phyloP scores from a whole-genome alignment of 1,140 invertebrate genomes.

The Lycorma delicatula region DNA sequence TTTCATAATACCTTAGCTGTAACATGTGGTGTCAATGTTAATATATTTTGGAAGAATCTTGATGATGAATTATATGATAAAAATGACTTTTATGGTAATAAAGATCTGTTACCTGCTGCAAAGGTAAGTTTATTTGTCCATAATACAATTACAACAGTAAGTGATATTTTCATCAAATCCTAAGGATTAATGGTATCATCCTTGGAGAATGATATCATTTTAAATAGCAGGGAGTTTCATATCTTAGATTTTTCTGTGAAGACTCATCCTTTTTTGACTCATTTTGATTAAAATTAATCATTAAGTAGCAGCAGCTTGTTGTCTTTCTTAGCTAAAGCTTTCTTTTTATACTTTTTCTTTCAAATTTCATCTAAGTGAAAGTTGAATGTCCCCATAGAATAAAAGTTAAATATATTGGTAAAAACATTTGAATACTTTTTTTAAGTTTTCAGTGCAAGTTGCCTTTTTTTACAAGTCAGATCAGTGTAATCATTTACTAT shows the following conservation, averaged over 20 bases:
- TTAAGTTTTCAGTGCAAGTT: too few relatives aligned
- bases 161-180: constrained; percentile 9
- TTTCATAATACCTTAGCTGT: constrained; percentile 48
- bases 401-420: too few relatives aligned
- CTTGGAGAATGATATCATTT: neutral
- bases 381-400: too few relatives aligned
- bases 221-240: neutral
- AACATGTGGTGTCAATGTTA: constrained; percentile 47
- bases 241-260: neutral
- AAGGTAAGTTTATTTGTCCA: constrained; percentile 27
- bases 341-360: too few relatives aligned
- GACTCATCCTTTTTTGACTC: neutral
- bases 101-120: constrained; percentile 42
- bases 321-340: too few relatives aligned
- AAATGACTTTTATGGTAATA: constrained; percentile 51
- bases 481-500: too few relatives aligned
- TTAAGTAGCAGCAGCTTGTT: too few relatives aligned
- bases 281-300: neutral
- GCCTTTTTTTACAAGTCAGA: too few relatives aligned
- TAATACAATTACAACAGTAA: neutral
- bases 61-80: constrained; percentile 42
- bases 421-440: too few relatives aligned
- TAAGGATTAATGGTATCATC: neutral
- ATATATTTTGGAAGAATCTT: constrained; percentile 52
- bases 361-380: too few relatives aligned